Conservation (phyloP, 2,888 invertebrate species). For the Callyntrura guangdongensis region DNA sequence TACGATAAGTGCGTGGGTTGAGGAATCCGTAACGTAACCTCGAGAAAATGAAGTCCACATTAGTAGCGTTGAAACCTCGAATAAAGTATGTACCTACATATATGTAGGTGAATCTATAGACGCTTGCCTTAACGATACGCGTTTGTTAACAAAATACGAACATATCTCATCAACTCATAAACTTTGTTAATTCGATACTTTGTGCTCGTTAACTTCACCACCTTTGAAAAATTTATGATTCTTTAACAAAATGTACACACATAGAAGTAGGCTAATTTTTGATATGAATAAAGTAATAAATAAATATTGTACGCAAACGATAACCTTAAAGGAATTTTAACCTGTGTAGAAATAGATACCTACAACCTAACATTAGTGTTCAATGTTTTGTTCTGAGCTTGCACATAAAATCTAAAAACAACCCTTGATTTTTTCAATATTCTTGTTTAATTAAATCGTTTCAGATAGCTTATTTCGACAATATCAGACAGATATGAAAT, state of each 20-base stretch:
- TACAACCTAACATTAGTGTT: background rate
- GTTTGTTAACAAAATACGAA: too few relatives aligned
- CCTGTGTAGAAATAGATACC: too few relatives aligned
- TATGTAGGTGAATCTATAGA: background rate
- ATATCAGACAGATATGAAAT: background rate
- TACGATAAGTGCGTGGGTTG: conserved; percentile 63
- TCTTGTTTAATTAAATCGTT: background rate
- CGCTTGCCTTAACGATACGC: too few relatives aligned
- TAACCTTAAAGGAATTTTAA: too few relatives aligned
- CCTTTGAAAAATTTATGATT: too few relatives aligned
- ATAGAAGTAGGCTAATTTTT: too few relatives aligned
- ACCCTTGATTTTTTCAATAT: too few relatives aligned
- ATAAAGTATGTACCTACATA: background rate
- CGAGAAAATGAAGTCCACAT: conserved; percentile 49
- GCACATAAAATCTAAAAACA: background rate
- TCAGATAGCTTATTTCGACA: background rate
- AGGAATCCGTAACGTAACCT: conserved; percentile 75
- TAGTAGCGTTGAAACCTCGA: background rate
- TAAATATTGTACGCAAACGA: background rate
- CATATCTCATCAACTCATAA: too few relatives aligned
- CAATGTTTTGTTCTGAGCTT: background rate
- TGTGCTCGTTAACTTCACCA: background rate
- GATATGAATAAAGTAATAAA: too few relatives aligned
- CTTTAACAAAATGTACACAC: too few relatives aligned
- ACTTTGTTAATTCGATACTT: background rate